These are phyloP conservation scores for Bombyx mandarina DNA, from an alignment of 1,140 invertebrate species.

Conservation along the genomic window DNA sequence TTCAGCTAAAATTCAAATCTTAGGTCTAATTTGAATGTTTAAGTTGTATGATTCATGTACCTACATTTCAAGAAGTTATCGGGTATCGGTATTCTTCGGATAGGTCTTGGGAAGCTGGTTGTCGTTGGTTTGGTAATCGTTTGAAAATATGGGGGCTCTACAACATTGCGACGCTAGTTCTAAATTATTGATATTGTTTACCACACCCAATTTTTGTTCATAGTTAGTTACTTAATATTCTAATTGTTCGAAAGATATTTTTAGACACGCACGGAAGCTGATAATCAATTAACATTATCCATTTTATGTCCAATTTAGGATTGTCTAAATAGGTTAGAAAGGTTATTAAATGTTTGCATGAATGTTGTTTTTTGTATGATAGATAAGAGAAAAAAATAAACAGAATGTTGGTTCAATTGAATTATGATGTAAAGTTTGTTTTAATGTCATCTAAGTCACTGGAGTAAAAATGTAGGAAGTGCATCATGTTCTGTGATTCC, in stretches of 20 bases:
- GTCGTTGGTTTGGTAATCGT: slow-evolving; percentile 22
- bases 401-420: too few species aligned
- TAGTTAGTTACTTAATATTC: slow-evolving; percentile 26
- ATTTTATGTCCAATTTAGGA: slow-evolving; percentile 10
- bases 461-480: too few species aligned
- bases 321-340: too few species aligned
- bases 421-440: too few species aligned
- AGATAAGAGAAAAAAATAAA: too few species aligned
- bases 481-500: too few species aligned
- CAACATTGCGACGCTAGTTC: slow-evolving; percentile 1
- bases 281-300: slow-evolving; percentile 27
- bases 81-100: slow-evolving; percentile 18
- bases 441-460: too few species aligned
- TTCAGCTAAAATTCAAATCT: too few species aligned
- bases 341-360: too few species aligned
- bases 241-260: slow-evolving; percentile 53
- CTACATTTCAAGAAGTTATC: slow-evolving; percentile 36
- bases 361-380: too few species aligned
- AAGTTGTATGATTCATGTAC: slow-evolving; percentile 59
- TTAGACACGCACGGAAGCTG: slow-evolving; percentile 44
- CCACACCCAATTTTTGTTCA: slow-evolving; percentile 46
- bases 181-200: slow-evolving; percentile 12
- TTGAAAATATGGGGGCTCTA: slow-evolving; percentile 17
- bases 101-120: slow-evolving; percentile 23
- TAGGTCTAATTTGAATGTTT: slow-evolving; percentile 10